phyloP scores from a whole-genome alignment of 2,888 invertebrate species.

The Dugesia japonica region DNA sequence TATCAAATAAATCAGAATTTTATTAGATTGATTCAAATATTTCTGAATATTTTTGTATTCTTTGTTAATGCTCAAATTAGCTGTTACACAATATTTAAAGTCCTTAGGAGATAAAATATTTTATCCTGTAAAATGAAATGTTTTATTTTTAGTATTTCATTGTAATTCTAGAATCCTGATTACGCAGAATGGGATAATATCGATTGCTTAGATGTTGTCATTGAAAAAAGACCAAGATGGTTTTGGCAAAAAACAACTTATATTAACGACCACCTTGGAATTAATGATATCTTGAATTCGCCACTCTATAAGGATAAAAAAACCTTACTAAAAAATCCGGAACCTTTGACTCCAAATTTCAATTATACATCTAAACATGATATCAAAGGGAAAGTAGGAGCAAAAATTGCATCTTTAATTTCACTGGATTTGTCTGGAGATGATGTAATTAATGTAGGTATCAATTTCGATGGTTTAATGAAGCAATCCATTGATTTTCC shows the following conservation, averaged over 20 bases:
- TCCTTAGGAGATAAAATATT: too few relatives aligned
- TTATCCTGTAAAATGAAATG: too few relatives aligned
- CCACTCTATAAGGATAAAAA: not conserved
- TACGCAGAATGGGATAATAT: not conserved
- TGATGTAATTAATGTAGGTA: not conserved
- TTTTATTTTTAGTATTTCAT: too few relatives aligned
- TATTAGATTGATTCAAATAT: too few relatives aligned
- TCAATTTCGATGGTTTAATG: not conserved
- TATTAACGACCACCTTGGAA: not conserved
- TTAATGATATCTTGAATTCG: not conserved
- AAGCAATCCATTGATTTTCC: not conserved
- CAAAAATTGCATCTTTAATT: not conserved
- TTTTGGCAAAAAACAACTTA: not conserved
- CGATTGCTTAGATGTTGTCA: not conserved
- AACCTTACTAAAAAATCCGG: not conserved
- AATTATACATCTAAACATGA: not conserved
- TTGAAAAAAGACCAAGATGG: not conserved
- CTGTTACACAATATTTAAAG: too few relatives aligned
- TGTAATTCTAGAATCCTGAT: not conserved
- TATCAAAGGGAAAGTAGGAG: not conserved
- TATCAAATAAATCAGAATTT: too few relatives aligned
- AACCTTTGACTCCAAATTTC: not conserved
- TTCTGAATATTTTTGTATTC: too few relatives aligned
- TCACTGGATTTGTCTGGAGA: not conserved
- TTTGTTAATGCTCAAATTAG: too few relatives aligned